Evolutionary conservation across 1,140 invertebrate genomes (phyloP).

Genomic region (Vanessa tameamea): DNA sequence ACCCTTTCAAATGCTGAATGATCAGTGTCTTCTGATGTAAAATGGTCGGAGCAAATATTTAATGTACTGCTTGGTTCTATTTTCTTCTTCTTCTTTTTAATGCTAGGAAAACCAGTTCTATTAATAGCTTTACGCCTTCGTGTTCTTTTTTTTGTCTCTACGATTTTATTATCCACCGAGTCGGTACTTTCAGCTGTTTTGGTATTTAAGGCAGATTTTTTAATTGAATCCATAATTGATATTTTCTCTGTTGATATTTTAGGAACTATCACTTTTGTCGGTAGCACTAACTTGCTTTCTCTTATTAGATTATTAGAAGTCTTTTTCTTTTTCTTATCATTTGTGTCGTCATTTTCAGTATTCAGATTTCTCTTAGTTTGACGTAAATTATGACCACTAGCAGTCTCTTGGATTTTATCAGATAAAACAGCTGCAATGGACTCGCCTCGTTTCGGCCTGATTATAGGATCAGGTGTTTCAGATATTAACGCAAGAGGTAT

Average conservation of each 20-base stretch:
- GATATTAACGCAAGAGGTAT: slow-evolving; percentile 70
- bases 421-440: slow-evolving; percentile 78
- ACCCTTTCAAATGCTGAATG: slow-evolving; percentile 83
- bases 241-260: slow-evolving; percentile 69
- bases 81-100: slow-evolving; percentile 92
- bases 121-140: slow-evolving; percentile 89
- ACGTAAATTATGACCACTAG: slow-evolving; percentile 74
- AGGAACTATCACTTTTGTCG: slow-evolving; percentile 64
- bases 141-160: slow-evolving; percentile 83
- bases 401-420: slow-evolving; percentile 77
- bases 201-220: slow-evolving; percentile 52
- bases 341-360: slow-evolving; percentile 66
- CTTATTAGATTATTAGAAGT: slow-evolving; percentile 66
- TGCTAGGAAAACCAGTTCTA: slow-evolving; percentile 91
- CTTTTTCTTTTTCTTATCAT: slow-evolving; percentile 78
- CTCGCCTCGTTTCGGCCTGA: slow-evolving; percentile 73
- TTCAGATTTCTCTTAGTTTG: slow-evolving; percentile 74
- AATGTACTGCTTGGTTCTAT: slow-evolving; percentile 55
- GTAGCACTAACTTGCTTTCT: slow-evolving; percentile 75
- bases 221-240: slow-evolving; percentile 47
- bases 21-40: slow-evolving; percentile 68
- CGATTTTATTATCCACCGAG: slow-evolving; percentile 52
- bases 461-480: slow-evolving; percentile 67
- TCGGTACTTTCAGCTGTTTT: slow-evolving; percentile 46
- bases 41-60: slow-evolving; percentile 61